Conservation (phyloP, 2,797 vertebrate genomes). For the Cynopterus sphinx region DNA sequence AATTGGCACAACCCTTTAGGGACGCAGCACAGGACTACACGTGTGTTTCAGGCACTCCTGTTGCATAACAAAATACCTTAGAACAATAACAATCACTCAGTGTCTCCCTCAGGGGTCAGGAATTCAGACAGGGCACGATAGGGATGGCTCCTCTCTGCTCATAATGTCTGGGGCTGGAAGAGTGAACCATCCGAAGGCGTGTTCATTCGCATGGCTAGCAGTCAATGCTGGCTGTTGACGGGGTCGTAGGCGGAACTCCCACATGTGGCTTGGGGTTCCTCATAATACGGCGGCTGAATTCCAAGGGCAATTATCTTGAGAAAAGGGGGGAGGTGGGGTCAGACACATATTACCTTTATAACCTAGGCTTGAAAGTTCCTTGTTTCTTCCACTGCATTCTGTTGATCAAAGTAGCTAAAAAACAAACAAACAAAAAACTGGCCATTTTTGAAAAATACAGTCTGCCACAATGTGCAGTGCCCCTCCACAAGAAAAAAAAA, state of each 20-base stretch:
- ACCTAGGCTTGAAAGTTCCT: neutral
- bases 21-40: neutral
- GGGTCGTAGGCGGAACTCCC: neutral
- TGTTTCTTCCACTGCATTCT: neutral
- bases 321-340: neutral
- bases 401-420: neutral
- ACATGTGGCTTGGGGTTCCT: neutral
- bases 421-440: neutral
- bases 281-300: neutral
- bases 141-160: neutral
- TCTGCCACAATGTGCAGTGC: neutral
- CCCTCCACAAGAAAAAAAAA: neutral
- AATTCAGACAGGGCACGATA: neutral
- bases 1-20: neutral
- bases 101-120: neutral
- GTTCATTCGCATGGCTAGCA: neutral
- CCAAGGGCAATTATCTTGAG: neutral
- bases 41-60: neutral
- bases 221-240: neutral
- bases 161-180: neutral
- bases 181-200: neutral
- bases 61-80: neutral
- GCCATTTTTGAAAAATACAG: slow-evolving; percentile 4
- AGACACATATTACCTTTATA: neutral
- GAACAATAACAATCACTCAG: neutral